Conservation (phyloP, 2,797 vertebrate genomes). For the Adelosebastes latens region DNA sequence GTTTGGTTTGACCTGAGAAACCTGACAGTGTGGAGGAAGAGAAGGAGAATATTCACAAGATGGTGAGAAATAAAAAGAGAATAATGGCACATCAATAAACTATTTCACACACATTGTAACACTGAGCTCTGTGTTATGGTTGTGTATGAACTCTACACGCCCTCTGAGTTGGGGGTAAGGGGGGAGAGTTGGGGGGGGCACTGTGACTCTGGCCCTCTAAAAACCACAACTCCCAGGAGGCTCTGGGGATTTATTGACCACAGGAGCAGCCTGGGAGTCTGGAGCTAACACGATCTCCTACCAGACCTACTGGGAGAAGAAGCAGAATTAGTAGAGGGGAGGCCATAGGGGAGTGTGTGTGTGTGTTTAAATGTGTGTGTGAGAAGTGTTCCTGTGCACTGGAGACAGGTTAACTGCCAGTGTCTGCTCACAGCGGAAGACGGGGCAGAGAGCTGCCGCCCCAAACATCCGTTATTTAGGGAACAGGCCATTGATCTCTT, state of each 20-base stretch:
- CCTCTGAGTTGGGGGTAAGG: neutral
- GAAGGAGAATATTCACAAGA: neutral
- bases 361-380: neutral
- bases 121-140: neutral
- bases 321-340: conserved; percentile 53
- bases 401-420: conserved; percentile 79
- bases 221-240: conserved; percentile 65
- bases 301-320: conserved; percentile 43
- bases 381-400: conserved; percentile 42
- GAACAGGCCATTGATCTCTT: conserved; percentile 72
- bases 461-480: conserved; percentile 80
- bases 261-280: conserved; percentile 63
- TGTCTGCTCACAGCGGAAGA: conserved; percentile 69
- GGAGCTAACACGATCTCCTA: conserved; percentile 50
- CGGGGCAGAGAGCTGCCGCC: conserved; percentile 57
- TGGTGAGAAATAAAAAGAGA: neutral
- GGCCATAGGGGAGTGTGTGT: conserved; percentile 41
- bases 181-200: neutral
- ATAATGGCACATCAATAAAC: neutral
- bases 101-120: neutral
- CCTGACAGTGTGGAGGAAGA: conserved; percentile 5
- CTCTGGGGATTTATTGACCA: conserved; percentile 67
- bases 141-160: conserved; percentile 33
- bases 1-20: conserved; percentile 38
- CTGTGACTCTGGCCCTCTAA: conserved; percentile 40